A percentile compares a stretch with the other conserved stretches of the same genome.
Evolutionary conservation across 92 coral and sea anemone genomes (phyloP).

Genomic region (Phenganax subtilis): DNA sequence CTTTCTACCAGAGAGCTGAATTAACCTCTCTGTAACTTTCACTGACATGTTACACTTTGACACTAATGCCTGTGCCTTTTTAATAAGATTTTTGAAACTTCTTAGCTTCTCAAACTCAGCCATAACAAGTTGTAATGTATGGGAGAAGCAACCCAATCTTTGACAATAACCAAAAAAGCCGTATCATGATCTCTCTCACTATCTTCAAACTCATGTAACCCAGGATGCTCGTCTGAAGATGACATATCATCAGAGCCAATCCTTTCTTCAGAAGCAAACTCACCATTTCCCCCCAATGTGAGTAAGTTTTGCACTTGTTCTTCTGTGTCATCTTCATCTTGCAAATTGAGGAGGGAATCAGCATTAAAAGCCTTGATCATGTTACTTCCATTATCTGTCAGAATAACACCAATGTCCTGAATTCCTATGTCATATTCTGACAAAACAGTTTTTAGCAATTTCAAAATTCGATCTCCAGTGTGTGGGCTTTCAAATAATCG

Average conservation of each 20-base stretch:
- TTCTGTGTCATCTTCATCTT: neutral
- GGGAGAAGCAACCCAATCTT: constrained; percentile 13
- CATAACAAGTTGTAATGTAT: constrained; percentile 6
- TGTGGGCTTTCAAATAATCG: no score
- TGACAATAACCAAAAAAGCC: neutral
- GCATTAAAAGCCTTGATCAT: no score
- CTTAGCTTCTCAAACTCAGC: neutral
- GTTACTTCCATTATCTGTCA: no score
- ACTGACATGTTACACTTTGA: constrained; percentile 9
- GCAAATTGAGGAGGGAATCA: no score
- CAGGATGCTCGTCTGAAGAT: neutral
- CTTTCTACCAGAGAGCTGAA: neutral
- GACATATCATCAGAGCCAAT: neutral
- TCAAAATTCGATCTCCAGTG: no score
- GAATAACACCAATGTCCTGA: no score
- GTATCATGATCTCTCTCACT: neutral
- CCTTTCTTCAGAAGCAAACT: neutral
- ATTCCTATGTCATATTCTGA: no score
- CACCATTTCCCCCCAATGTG: neutral
- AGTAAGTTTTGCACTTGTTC: neutral
- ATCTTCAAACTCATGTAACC: neutral
- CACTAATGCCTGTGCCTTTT: constrained; percentile 2
- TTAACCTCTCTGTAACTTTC: neutral
- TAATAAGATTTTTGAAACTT: neutral
- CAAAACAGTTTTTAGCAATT: no score